These are phyloP conservation scores for Agonopterix subpropinquella DNA, from an alignment of 2,888 invertebrate genomes.

Conservation along the genomic window DNA sequence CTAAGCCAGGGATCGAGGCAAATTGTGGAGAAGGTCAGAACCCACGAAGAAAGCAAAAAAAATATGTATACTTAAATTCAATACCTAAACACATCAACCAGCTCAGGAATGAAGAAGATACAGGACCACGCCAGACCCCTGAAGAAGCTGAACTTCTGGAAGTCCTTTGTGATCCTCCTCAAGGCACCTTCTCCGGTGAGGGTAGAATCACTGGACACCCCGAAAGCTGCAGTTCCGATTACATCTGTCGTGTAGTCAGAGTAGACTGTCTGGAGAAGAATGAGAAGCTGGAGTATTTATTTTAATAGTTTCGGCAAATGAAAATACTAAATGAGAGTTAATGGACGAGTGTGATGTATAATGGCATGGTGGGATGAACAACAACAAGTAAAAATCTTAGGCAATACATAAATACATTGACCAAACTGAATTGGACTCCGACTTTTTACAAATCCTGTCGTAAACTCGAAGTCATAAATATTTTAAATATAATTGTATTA, in stretches of 20 bases:
- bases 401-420: too few relatives aligned
- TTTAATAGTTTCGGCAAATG: too few relatives aligned
- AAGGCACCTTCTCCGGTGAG: conserved; percentile 23
- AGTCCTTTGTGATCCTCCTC: conserved; percentile 20
- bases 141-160: conserved; percentile 16
- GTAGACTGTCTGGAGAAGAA: conserved; percentile 10
- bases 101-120: conserved; percentile 29
- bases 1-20: neutral
- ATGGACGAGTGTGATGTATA: too few relatives aligned
- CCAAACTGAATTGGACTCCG: too few relatives aligned
- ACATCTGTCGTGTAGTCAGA: conserved; percentile 29
- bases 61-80: neutral
- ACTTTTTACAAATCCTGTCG: too few relatives aligned
- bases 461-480: too few relatives aligned
- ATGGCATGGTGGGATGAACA: too few relatives aligned
- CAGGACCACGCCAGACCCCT: conserved; percentile 19
- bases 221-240: conserved; percentile 27
- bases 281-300: neutral
- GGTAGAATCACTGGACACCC: conserved; percentile 22
- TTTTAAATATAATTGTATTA: too few relatives aligned
- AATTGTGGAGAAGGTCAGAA: neutral
- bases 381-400: too few relatives aligned
- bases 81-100: conserved; percentile 25
- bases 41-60: neutral
- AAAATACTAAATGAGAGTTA: too few relatives aligned